These are phyloP conservation scores for Lypha dubia DNA, from an alignment of 2,888 invertebrate species.

Conservation along the genomic window DNA sequence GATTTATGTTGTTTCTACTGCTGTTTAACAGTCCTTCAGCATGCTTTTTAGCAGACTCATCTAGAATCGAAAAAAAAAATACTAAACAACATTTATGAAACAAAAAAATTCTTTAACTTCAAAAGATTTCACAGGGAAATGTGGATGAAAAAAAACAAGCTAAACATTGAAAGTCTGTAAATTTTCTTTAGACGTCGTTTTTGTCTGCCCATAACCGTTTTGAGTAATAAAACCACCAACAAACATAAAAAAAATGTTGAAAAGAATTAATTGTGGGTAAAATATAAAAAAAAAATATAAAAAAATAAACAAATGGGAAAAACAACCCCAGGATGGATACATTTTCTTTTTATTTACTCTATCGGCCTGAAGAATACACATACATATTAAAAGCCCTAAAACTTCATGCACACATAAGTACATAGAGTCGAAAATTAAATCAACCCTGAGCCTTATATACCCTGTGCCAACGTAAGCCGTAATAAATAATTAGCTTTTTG, in stretches of 20 bases:
- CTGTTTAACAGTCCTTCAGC: not conserved
- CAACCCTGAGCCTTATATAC: too few relatives aligned
- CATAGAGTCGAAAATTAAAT: not conserved
- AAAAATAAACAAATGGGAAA: slow-evolving; percentile 7
- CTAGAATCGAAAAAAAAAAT: not conserved
- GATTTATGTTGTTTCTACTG: not conserved
- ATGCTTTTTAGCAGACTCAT: not conserved
- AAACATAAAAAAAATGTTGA: not conserved
- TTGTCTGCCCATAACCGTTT: not conserved
- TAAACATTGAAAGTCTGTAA: slow-evolving; percentile 16
- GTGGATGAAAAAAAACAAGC: not conserved
- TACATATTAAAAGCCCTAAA: not conserved
- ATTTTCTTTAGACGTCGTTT: not conserved
- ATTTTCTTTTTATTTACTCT: slow-evolving; percentile 9
- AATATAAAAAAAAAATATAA: not conserved
- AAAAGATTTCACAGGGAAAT: not conserved
- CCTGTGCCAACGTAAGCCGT: too few relatives aligned
- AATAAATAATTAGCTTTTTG: too few relatives aligned
- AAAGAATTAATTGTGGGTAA: slow-evolving; percentile 20
- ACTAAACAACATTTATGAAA: not conserved
- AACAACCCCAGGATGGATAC: not conserved
- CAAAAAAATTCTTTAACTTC: not conserved
- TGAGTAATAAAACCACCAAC: not conserved
- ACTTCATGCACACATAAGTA: not conserved
- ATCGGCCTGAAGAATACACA: not conserved